phyloP scores from a whole-genome alignment of 1,140 invertebrate species.

The Pantala flavescens region DNA sequence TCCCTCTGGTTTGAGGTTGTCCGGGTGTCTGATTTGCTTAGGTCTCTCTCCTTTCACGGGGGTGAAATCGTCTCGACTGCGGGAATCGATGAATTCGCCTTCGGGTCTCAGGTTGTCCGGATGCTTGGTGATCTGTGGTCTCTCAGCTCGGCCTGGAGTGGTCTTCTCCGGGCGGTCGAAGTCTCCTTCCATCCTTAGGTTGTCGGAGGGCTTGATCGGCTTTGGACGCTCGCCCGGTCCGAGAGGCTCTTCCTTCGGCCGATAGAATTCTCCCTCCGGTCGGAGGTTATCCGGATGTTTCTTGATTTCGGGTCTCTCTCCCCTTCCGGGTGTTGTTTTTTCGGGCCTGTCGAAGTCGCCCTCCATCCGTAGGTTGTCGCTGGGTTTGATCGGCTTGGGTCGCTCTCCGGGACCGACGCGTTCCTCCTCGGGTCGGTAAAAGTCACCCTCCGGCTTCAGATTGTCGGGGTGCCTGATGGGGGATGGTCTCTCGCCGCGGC shows the following conservation, averaged over 20 bases:
- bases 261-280: constrained; percentile 46
- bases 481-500: constrained; percentile 30
- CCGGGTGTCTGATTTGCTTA: constrained; percentile 5
- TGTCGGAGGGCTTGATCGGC: constrained; percentile 43
- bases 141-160: constrained; percentile 41
- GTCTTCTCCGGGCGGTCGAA: constrained; percentile 33
- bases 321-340: constrained; percentile 28
- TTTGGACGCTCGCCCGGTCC: constrained; percentile 39
- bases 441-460: constrained; percentile 27
- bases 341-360: constrained; percentile 40
- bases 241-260: constrained; percentile 27
- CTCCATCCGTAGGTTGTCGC: constrained; percentile 39
- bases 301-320: constrained; percentile 45
- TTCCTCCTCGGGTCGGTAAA: constrained; percentile 27
- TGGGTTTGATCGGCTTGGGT: constrained; percentile 30
- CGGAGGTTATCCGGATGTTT: constrained; percentile 51
- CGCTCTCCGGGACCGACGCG: constrained; percentile 33
- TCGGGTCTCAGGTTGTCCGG: constrained; percentile 42
- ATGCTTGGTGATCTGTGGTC: constrained; percentile 43
- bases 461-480: constrained; percentile 19
- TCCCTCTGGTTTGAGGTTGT: constrained; percentile 41
- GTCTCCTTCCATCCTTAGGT: constrained; percentile 46
- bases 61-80: constrained; percentile 11
- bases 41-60: constrained; percentile 21
- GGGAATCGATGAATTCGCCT: constrained; percentile 39